These are phyloP conservation scores for Hylia prasina DNA, from an alignment of 2,113 vertebrate species.

Conservation along the genomic window DNA sequence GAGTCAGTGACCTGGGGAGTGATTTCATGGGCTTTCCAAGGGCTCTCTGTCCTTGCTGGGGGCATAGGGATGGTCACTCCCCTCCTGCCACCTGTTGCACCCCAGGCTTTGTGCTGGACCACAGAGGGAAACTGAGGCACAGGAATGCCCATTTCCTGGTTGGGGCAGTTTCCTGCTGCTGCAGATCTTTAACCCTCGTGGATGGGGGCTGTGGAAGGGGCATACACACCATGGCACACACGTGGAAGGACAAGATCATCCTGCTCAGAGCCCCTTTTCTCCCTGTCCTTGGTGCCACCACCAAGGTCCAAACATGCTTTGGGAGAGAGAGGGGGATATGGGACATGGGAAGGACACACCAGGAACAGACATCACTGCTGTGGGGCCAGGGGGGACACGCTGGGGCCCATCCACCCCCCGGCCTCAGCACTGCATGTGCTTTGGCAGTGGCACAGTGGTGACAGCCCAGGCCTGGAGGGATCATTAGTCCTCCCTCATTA, in stretches of 20 bases:
- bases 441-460: not conserved
- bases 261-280: not conserved
- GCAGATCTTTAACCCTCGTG: not conserved
- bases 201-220: not conserved
- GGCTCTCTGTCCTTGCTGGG: accelerated
- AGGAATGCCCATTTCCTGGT: not conserved
- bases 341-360: accelerated
- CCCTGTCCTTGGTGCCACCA: not conserved
- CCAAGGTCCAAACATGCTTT: accelerated
- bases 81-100: not conserved
- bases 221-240: accelerated
- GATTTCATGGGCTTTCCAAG: accelerated
- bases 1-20: accelerated
- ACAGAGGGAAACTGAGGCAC: not conserved
- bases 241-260: accelerated
- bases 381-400: accelerated
- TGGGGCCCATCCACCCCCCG: not conserved
- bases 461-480: not conserved
- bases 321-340: not conserved
- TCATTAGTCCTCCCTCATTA: conserved; percentile 35
- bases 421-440: not conserved
- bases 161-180: not conserved
- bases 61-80: accelerated
- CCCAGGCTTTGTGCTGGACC: accelerated
- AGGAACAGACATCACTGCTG: accelerated